Evolutionary conservation across 2,888 invertebrate genomes (phyloP).

Genomic region (Criorhina ranunculi): DNA sequence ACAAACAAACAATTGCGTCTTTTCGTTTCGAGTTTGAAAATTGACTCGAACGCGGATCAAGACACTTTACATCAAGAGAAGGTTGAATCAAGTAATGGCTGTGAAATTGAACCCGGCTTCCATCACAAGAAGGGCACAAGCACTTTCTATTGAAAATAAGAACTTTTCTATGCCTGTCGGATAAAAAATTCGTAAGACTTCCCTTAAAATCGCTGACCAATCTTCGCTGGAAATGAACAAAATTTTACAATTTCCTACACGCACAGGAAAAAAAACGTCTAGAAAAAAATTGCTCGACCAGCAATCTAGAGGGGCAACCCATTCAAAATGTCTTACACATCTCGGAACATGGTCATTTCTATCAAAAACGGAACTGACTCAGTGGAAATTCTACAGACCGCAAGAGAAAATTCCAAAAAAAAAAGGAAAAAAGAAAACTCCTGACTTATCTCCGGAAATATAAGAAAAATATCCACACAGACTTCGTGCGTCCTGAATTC

Average conservation of each 20-base stretch:
- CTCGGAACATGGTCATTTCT: conserved; percentile 39
- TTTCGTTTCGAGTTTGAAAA: no score
- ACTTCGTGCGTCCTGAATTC: conserved; percentile 44
- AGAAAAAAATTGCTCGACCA: conserved; percentile 29
- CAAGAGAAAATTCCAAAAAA: conserved; percentile 22
- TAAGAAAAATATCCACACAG: conserved; percentile 20
- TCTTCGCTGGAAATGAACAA: no score
- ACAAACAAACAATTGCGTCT: no score
- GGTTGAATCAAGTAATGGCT: no score
- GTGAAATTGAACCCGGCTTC: no score
- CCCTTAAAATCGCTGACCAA: no score
- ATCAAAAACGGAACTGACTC: conserved; percentile 41
- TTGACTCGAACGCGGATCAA: no score
- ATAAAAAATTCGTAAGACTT: no score
- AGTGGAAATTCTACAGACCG: conserved; percentile 34
- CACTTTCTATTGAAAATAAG: conserved; percentile 36
- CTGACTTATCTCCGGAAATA: conserved; percentile 46
- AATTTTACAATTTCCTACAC: no score
- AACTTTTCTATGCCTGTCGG: conserved; percentile 26
- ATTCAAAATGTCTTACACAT: conserved; percentile 48
- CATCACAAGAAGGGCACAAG: no score
- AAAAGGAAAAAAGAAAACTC: conserved; percentile 10
- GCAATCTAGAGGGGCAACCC: conserved; percentile 11
- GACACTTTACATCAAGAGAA: no score
- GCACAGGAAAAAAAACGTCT: no score